phyloP scores from a whole-genome alignment of 1,140 invertebrate genomes.

The Diorhabda elongata region DNA sequence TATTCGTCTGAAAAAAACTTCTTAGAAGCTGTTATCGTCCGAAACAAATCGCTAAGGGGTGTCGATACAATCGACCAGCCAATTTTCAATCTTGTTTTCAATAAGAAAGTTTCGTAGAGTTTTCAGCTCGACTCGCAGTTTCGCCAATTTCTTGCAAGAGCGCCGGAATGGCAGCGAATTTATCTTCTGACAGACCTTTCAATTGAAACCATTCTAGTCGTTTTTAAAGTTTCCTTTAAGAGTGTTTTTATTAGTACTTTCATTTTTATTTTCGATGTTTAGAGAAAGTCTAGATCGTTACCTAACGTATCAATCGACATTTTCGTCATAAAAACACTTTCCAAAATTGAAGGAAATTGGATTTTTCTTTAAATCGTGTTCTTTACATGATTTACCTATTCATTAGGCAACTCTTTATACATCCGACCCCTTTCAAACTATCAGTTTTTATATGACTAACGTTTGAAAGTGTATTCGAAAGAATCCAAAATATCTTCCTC shows the following conservation, averaged over 20 bases:
- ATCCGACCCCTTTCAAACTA: too few relatives aligned
- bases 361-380: too few relatives aligned
- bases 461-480: too few relatives aligned
- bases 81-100: constrained; percentile 16
- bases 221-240: constrained; percentile 11
- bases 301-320: too few relatives aligned
- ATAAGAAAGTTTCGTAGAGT: constrained; percentile 14
- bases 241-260: background rate
- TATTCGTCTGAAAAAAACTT: constrained; percentile 20
- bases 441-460: too few relatives aligned
- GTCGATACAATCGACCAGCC: constrained; percentile 24
- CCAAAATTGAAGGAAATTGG: too few relatives aligned
- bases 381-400: too few relatives aligned
- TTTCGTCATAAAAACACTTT: too few relatives aligned
- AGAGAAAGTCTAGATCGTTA: too few relatives aligned
- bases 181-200: constrained; percentile 23
- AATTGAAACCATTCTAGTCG: constrained; percentile 21
- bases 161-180: constrained; percentile 27
- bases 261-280: too few relatives aligned
- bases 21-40: constrained; percentile 34
- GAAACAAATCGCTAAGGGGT: constrained; percentile 37
- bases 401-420: too few relatives aligned
- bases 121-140: background rate
- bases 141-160: constrained; percentile 25
- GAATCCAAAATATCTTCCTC: too few relatives aligned